Conservation (phyloP, 2,113 vertebrate genomes). For the Oceanites oceanicus region DNA sequence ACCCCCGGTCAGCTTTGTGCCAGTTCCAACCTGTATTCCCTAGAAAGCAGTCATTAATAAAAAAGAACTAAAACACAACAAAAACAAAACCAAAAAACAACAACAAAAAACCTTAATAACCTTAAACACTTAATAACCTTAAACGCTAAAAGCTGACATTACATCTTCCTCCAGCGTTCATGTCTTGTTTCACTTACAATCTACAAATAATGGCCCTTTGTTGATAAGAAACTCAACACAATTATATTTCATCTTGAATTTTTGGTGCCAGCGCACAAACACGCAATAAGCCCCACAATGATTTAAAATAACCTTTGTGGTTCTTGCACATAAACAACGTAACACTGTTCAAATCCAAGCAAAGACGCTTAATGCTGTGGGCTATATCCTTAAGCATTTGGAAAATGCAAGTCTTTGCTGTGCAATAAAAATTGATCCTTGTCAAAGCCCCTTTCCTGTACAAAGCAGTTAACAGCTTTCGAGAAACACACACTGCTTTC, state of each 20-base stretch:
- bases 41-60: constrained; percentile 17
- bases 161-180: not conserved
- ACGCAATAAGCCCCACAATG: constrained; percentile 14
- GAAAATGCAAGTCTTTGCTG: constrained; percentile 47
- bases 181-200: not conserved
- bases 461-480: not conserved
- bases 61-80: not conserved
- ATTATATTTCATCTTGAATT: constrained; percentile 21
- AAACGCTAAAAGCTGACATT: not conserved
- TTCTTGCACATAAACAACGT: constrained; percentile 29
- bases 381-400: constrained; percentile 50
- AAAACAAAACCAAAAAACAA: not conserved
- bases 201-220: constrained; percentile 36
- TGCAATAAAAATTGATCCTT: constrained; percentile 23
- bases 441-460: constrained; percentile 35
- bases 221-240: constrained; percentile 26
- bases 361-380: constrained; percentile 48
- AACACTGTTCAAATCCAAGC: constrained; percentile 49
- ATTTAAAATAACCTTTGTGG: constrained; percentile 44
- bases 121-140: not conserved
- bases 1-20: not conserved
- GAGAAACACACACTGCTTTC: not conserved
- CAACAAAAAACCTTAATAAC: not conserved
- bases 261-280: constrained; percentile 39
- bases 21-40: constrained; percentile 39